phyloP scores from a whole-genome alignment of 2,797 vertebrate species.

The Cyprinella venusta region DNA sequence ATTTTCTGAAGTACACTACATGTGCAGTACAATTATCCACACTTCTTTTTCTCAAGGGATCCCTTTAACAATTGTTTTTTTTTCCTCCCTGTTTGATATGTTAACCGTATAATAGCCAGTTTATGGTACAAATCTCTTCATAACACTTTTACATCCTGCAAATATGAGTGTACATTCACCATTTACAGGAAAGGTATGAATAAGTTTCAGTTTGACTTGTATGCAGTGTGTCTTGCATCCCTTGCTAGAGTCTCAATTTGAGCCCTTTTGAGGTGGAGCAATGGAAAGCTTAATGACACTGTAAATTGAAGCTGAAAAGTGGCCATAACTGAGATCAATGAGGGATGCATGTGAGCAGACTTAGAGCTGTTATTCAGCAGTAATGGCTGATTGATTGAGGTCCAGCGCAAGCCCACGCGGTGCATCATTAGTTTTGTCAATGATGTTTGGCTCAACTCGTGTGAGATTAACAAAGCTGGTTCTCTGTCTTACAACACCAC shows the following conservation, averaged over 20 bases:
- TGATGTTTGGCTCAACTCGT: slow-evolving; percentile 45
- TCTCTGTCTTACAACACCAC: slow-evolving; percentile 40
- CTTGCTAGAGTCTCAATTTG: neutral
- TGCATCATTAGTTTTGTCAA: slow-evolving; percentile 48
- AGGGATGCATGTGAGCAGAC: slow-evolving; percentile 31
- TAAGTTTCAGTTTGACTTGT: slow-evolving; percentile 10
- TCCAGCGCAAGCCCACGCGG: slow-evolving; percentile 17
- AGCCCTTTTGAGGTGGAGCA: slow-evolving; percentile 43
- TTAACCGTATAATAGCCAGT: neutral
- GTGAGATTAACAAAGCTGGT: slow-evolving; percentile 49
- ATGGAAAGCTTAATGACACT: slow-evolving; percentile 59
- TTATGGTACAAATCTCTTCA: neutral
- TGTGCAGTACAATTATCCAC: neutral
- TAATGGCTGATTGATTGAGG: slow-evolving; percentile 62
- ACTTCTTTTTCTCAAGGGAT: neutral
- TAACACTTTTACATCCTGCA: neutral
- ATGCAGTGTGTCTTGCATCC: neutral
- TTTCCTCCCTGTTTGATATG: too few species aligned
- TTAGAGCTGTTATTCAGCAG: slow-evolving; percentile 47
- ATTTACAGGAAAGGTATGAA: too few species aligned
- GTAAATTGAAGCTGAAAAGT: slow-evolving; percentile 60
- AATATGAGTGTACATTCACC: neutral
- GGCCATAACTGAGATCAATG: slow-evolving; percentile 63
- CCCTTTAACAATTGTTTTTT: too few species aligned
- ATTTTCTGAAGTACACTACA: neutral